These are phyloP conservation scores for Scomber scombrus DNA, from an alignment of 2,113 vertebrate genomes.

Conservation along the genomic window DNA sequence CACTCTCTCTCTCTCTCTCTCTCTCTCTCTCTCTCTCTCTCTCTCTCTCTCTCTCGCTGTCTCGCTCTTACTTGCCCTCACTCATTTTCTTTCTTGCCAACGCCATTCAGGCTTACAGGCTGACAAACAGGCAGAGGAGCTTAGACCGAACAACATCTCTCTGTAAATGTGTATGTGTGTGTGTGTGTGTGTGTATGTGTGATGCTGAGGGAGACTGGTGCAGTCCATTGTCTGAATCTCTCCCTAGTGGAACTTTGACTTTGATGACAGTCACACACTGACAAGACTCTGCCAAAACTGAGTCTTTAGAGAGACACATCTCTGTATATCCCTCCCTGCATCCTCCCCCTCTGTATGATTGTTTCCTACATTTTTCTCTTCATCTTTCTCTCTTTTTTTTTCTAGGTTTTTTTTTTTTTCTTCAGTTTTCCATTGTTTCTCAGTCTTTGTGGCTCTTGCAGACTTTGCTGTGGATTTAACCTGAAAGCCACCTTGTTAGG, in stretches of 20 bases:
- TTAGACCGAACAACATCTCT: constrained; percentile 73
- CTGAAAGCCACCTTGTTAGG: constrained; percentile 79
- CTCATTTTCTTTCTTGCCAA: constrained; percentile 65
- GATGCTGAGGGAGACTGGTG: constrained; percentile 72
- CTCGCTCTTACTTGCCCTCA: constrained; percentile 14
- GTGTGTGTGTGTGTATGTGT: constrained; percentile 45
- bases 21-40: neutral
- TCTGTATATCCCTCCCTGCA: constrained; percentile 36
- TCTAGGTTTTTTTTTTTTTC: neutral
- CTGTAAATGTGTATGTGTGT: constrained; percentile 32
- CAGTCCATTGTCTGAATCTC: constrained; percentile 78
- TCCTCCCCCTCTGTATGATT: constrained; percentile 28
- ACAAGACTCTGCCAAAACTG: constrained; percentile 69
- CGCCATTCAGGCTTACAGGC: constrained; percentile 79
- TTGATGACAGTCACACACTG: constrained; percentile 78
- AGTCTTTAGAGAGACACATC: constrained; percentile 69
- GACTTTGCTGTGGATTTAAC: constrained; percentile 77
- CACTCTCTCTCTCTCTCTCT: neutral
- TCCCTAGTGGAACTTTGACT: constrained; percentile 83
- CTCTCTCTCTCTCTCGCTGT: neutral
- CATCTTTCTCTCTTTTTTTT: constrained; percentile 6
- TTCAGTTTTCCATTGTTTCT: constrained; percentile 55
- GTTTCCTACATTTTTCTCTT: constrained; percentile 36
- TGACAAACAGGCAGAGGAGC: constrained; percentile 78
- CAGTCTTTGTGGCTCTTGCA: constrained; percentile 45